A percentile compares a stretch with the other conserved stretches of the same genome.
phyloP scores from a whole-genome alignment of 2,797 vertebrate genomes.

The Chloroceryle amazona region DNA sequence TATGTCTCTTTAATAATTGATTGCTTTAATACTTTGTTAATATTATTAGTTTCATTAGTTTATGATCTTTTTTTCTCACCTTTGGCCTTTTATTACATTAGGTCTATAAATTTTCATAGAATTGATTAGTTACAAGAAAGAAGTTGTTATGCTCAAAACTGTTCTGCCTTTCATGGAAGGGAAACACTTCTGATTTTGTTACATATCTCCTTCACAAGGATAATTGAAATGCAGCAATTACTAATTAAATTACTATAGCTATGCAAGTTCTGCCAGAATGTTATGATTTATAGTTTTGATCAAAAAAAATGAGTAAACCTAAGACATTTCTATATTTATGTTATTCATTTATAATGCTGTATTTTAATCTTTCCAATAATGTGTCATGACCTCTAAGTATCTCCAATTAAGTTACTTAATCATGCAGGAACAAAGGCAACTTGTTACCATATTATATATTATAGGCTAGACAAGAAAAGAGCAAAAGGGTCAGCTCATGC shows the following conservation, averaged over 20 bases:
- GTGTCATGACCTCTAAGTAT: neutral
- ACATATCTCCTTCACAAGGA: neutral
- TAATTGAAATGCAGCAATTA: constrained; percentile 2
- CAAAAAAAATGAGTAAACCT: neutral
- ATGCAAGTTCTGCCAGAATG: neutral
- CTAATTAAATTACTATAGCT: constrained; percentile 39
- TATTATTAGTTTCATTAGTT: constrained; percentile 63
- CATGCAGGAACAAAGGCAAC: neutral
- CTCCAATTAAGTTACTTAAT: constrained; percentile 11
- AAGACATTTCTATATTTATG: neutral
- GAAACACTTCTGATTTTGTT: constrained; percentile 8
- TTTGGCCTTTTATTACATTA: constrained; percentile 55
- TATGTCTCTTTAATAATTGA: constrained; percentile 50
- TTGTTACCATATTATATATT: neutral
- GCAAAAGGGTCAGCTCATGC: neutral
- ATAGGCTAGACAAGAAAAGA: neutral
- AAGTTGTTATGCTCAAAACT: neutral
- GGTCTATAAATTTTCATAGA: constrained; percentile 46
- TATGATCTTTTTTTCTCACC: constrained; percentile 36
- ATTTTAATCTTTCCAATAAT: constrained; percentile 5
- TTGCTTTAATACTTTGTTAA: constrained; percentile 54
- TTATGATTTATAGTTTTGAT: constrained; percentile 10
- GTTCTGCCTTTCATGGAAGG: neutral
- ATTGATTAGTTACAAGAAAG: constrained; percentile 51
- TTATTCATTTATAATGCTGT: neutral